phyloP scores from a whole-genome alignment of 2,113 vertebrate species.

The Polyodon spathula region DNA sequence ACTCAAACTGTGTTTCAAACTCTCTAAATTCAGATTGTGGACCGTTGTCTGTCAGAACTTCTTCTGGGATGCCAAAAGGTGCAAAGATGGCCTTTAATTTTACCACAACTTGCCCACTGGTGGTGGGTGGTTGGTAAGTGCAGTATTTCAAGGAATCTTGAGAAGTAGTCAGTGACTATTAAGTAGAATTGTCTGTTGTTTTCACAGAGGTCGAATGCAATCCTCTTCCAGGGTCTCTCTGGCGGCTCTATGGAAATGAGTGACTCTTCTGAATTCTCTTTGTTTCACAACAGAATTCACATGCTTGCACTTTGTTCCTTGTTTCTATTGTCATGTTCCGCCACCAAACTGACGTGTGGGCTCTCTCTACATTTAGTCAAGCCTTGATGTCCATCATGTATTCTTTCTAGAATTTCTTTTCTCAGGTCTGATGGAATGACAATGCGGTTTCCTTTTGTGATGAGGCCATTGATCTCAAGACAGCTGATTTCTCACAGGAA shows the following conservation, averaged over 20 bases:
- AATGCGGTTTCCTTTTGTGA: too few species aligned
- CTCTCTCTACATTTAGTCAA: not conserved
- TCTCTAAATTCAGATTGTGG: too few species aligned
- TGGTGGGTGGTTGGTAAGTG: not conserved
- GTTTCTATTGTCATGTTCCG: not conserved
- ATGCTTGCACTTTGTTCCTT: too few species aligned
- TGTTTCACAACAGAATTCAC: not conserved
- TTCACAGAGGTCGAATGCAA: not conserved
- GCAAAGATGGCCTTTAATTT: not conserved
- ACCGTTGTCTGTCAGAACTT: not conserved
- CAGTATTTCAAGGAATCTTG: too few species aligned
- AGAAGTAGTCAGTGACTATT: not conserved
- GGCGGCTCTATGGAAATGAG: too few species aligned
- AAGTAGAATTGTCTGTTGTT: not conserved
- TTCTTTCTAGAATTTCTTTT: too few species aligned
- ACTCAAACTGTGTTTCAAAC: too few species aligned
- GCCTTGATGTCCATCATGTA: not conserved
- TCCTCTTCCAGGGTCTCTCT: not conserved
- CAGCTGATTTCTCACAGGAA: too few species aligned
- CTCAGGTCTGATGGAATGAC: too few species aligned
- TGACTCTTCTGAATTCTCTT: not conserved
- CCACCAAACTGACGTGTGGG: not conserved
- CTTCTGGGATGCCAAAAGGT: not conserved
- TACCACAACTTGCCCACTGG: not conserved
- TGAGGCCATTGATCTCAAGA: too few species aligned